Evolutionary conservation across 2,113 vertebrate species (phyloP), one percentile per base, ranked within the genome.

Genomic region (Anolis sagrei): DNA sequence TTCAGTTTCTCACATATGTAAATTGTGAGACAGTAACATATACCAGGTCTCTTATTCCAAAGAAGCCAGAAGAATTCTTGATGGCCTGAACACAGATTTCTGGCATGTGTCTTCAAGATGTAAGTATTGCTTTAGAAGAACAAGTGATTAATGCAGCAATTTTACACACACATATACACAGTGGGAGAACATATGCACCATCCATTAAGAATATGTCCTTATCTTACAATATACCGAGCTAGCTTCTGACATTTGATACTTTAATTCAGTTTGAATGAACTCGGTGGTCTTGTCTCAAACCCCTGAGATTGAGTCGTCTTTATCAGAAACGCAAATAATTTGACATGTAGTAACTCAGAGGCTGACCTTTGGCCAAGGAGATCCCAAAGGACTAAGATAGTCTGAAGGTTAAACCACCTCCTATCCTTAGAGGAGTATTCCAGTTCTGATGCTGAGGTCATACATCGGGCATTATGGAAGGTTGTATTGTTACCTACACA

Each of bases 291-390:
- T 93, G 85, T 91, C 86, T 92, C 18, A 66, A 74, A 79, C 80
- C 70, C 54, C 49, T 85, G 85, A 88, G 83, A 87, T 36, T 72
- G 76, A 88, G 73, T 82, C 78, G 1, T 91, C 74, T 88, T 81
- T 83, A 84, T 88, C 86, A 90, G 90, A 91, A 74, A 76, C 87
- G 70, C 86, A 94, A 94, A 87, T 88, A 85, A 90, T 90, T 73
- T 87, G 86, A 70, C 84, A 70, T 21, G 49, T 5, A 82, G 68
- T 86, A 62, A 92, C 78, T 78, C 62, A 87, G 51, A 54, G 84
- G 34, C 75, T 91, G 85, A 85, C 91, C 86, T 91, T 91, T 86
- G 76, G 68, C 75, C 82, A 82, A 85, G 49, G 70, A 69, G 61
- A 88, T 64, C 69, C 44, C 76, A 48, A 14, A 79, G 66, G 79